phyloP scores from a whole-genome alignment of 2,113 vertebrate species.

The Alaudala cheleensis region DNA sequence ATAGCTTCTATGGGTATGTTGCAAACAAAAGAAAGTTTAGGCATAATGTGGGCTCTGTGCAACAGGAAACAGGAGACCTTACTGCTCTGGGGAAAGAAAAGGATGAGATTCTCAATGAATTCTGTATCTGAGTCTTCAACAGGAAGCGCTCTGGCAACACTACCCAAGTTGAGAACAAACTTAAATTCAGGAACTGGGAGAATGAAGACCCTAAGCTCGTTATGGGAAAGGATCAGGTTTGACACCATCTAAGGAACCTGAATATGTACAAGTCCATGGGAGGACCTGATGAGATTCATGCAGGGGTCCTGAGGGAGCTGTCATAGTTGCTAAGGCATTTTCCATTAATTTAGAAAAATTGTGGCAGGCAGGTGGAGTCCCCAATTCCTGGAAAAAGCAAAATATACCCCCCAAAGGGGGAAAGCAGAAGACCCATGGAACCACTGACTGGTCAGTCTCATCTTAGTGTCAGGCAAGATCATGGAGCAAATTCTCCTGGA shows the following conservation, averaged over 20 bases:
- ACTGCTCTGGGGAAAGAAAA: background rate
- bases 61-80: background rate
- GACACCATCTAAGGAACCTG: background rate
- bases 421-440: background rate
- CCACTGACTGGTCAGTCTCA: background rate
- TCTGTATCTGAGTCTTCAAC: too few species aligned
- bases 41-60: background rate
- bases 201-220: too few species aligned
- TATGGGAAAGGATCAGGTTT: too few species aligned
- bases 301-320: fast-evolving
- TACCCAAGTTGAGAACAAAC: too few species aligned
- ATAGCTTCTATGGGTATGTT: background rate
- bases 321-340: background rate
- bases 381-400: background rate
- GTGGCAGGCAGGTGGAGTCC: background rate
- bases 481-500: too few species aligned
- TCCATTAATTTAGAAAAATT: background rate
- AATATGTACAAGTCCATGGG: background rate
- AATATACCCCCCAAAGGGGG: background rate
- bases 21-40: background rate
- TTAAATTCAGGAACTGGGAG: too few species aligned
- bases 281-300: background rate
- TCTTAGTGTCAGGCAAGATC: too few species aligned
- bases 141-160: too few species aligned
- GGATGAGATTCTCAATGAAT: background rate